Evolutionary conservation across 1,140 invertebrate genomes (phyloP), one percentile per base, ranked within the genome.

Genomic region (Hesperophylax magnus): DNA sequence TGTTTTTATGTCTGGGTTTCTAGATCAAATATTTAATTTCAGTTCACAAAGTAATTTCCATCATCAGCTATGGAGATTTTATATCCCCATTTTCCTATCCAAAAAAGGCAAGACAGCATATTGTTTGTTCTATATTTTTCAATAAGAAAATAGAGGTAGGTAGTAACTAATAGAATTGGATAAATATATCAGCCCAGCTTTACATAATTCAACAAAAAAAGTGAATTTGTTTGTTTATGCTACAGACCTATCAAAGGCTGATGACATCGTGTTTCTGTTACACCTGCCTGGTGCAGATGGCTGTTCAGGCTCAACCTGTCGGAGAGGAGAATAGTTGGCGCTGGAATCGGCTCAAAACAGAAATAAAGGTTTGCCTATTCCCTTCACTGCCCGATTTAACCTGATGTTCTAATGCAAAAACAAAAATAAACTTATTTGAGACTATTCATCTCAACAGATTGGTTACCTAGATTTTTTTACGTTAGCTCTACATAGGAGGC

Each of bases 241-340:
- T 86, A n/a, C 84, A 91, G 91, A 89, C 91, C 61, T 93, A 93
- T 84, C 91, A 91, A 27, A 85, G 89, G 0, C 83, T 93, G 69
- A 92, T 96, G 86, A 91, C 93, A 77, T 96, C 95, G 83, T 93
- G 94, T 67, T 95, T 97, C 67, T 98, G 97, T 88, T 92, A 94
- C 85, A 94, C 94, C 63, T 98, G 97, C 86, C 89, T 98, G 17
- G 91, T 93, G n/a, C 94, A 95, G 86, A 95, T 95, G 90, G 93
- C 93, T 60, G 88, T 93, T 31, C 91, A 92, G 84, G 91, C 92
- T 69, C 92, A 86, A 88, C 93, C 85, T 84, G 89, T 75, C 84
- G 91, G 86, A 88, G 93, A 87, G 89, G 94, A 87, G 86, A 95
- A 93, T 85, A 93, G 93, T 0, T 96, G 95, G 93, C 89, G 95